phyloP scores from a whole-genome alignment of 64 coral and sea anemone species.

The Astreopora myriophthalma region DNA sequence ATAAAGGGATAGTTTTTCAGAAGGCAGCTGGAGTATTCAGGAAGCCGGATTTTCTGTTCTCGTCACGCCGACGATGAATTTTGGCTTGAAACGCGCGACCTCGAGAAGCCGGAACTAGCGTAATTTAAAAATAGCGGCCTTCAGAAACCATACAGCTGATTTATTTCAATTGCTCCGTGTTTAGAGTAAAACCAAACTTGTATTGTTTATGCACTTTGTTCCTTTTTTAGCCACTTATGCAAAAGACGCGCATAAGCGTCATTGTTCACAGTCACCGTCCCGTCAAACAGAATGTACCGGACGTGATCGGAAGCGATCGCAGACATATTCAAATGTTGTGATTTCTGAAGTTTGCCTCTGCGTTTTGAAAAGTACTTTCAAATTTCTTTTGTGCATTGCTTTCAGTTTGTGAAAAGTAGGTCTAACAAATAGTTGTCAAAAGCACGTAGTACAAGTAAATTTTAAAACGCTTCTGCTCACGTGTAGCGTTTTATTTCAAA shows the following conservation, averaged over 20 bases:
- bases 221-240: background rate
- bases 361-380: background rate
- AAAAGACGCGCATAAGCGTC: background rate
- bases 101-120: too few relatives aligned
- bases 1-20: too few relatives aligned
- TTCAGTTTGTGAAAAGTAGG: background rate
- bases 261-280: background rate
- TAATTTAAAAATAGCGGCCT: too few relatives aligned
- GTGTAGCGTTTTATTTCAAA: background rate
- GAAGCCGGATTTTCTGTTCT: too few relatives aligned
- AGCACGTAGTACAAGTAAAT: background rate
- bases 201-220: background rate
- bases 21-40: too few relatives aligned
- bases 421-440: background rate
- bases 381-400: background rate
- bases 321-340: background rate
- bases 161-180: too few relatives aligned
- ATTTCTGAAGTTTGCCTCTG: background rate
- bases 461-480: background rate
- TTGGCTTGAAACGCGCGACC: too few relatives aligned
- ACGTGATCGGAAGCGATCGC: background rate
- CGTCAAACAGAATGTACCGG: background rate
- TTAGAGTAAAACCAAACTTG: too few relatives aligned
- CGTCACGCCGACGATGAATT: too few relatives aligned
- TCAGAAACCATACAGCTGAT: too few relatives aligned